Conservation (phyloP, 2,797 vertebrate species). For the Sebastolobus altivelis region DNA sequence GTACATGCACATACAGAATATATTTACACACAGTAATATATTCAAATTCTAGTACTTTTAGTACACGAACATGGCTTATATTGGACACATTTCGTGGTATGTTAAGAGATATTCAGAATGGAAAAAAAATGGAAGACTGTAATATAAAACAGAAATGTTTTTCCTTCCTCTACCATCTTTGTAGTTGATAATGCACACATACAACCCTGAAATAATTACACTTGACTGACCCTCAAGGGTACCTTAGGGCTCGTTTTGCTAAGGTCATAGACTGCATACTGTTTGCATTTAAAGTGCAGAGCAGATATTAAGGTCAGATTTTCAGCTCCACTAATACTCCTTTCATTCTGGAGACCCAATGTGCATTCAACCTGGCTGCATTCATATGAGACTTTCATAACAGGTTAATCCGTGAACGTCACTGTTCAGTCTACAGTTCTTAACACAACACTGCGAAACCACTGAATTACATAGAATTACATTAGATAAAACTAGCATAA, state of each 20-base stretch:
- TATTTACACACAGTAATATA: neutral
- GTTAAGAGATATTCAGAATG: neutral
- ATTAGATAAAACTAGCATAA: neutral
- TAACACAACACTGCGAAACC: neutral
- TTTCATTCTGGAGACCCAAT: slow-evolving; percentile 19
- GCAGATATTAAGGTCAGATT: slow-evolving; percentile 58
- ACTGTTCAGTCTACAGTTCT: neutral
- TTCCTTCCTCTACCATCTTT: neutral
- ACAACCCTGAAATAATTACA: slow-evolving; percentile 36
- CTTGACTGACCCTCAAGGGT: slow-evolving; percentile 17
- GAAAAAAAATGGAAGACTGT: neutral
- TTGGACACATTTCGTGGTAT: neutral
- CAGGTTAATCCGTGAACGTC: neutral
- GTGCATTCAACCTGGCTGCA: neutral
- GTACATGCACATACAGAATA: slow-evolving; percentile 74
- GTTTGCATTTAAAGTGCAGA: slow-evolving; percentile 3
- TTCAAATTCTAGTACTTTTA: neutral
- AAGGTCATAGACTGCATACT: slow-evolving; percentile 23
- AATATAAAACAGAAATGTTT: neutral
- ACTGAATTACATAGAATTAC: neutral
- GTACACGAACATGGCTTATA: neutral
- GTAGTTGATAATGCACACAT: neutral
- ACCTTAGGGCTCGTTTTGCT: slow-evolving; percentile 23
- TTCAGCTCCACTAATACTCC: slow-evolving; percentile 57
- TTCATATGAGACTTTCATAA: neutral